These are phyloP conservation scores for Adineta ricciae DNA, from an alignment of 2,888 invertebrate genomes.

Conservation along the genomic window DNA sequence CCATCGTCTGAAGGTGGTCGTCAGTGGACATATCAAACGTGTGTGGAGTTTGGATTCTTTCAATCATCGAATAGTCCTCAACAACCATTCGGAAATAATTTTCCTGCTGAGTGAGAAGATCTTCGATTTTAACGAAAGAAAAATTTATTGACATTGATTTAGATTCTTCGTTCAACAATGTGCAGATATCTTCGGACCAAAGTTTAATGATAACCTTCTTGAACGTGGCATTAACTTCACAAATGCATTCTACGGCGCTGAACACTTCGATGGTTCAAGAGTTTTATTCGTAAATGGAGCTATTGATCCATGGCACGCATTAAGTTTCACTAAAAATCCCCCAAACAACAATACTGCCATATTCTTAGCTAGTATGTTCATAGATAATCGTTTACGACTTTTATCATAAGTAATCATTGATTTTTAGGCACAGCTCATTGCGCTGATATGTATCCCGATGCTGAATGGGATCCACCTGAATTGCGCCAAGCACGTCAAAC, in stretches of 20 bases:
- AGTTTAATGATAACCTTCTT: slow-evolving; percentile 58
- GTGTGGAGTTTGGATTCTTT: slow-evolving; percentile 87
- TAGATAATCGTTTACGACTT: background rate
- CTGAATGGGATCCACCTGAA: slow-evolving; percentile 60
- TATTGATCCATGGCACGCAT: slow-evolving; percentile 61
- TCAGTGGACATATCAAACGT: slow-evolving; percentile 87
- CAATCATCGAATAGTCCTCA: slow-evolving; percentile 67
- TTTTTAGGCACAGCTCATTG: slow-evolving; percentile 77
- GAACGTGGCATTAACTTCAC: slow-evolving; percentile 60
- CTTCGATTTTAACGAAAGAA: background rate
- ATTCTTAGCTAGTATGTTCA: slow-evolving; percentile 49
- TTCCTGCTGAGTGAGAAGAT: slow-evolving; percentile 58
- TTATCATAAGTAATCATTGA: background rate
- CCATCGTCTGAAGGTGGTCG: slow-evolving; percentile 60
- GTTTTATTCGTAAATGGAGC: slow-evolving; percentile 78
- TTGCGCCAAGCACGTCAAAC: slow-evolving; percentile 60
- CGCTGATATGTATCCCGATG: slow-evolving; percentile 77
- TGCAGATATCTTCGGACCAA: slow-evolving; percentile 65
- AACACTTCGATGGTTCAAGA: slow-evolving; percentile 61
- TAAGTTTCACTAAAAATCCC: slow-evolving; percentile 48
- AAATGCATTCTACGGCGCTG: slow-evolving; percentile 65
- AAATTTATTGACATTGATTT: background rate
- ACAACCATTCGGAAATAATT: slow-evolving; percentile 65
- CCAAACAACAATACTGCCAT: slow-evolving; percentile 43
- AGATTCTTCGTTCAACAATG: slow-evolving; percentile 68